Conservation (phyloP, 2,888 invertebrate species). For the Sarcophaga rosellei region DNA sequence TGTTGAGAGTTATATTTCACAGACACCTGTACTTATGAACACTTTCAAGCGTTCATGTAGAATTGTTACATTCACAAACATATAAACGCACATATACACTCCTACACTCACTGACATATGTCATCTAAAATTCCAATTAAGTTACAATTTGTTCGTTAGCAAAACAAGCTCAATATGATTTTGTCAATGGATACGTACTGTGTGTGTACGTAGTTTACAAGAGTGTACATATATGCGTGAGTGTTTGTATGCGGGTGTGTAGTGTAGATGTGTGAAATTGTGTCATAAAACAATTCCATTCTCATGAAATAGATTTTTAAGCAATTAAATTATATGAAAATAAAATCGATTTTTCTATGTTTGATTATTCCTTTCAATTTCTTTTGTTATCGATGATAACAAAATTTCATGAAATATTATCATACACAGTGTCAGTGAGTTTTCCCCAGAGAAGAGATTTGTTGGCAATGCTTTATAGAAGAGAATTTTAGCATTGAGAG, state of each 20-base stretch:
- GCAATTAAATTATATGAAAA: constrained; percentile 2
- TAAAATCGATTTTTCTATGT: constrained; percentile 19
- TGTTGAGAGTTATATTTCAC: constrained; percentile 44
- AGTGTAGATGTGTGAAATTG: neutral
- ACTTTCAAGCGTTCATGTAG: constrained; percentile 46
- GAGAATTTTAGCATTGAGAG: no score
- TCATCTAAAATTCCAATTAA: constrained; percentile 63
- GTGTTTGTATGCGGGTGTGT: neutral
- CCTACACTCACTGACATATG: constrained; percentile 14
- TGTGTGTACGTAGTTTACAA: neutral
- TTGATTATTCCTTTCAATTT: neutral
- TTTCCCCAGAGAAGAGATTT: neutral
- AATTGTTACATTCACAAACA: constrained; percentile 40
- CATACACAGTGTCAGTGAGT: neutral
- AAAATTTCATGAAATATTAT: constrained; percentile 1
- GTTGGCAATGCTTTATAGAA: neutral
- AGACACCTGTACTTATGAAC: constrained; percentile 46
- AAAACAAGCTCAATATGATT: constrained; percentile 35
- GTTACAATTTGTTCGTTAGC: constrained; percentile 54
- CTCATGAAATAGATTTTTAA: constrained; percentile 25
- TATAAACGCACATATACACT: constrained; percentile 5
- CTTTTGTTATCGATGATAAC: neutral
- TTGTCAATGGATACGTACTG: neutral
- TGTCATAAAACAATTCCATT: constrained; percentile 37
- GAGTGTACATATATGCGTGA: neutral